phyloP scores from a whole-genome alignment of 1,140 invertebrate genomes.

The Pogonomyrmex californicus region DNA sequence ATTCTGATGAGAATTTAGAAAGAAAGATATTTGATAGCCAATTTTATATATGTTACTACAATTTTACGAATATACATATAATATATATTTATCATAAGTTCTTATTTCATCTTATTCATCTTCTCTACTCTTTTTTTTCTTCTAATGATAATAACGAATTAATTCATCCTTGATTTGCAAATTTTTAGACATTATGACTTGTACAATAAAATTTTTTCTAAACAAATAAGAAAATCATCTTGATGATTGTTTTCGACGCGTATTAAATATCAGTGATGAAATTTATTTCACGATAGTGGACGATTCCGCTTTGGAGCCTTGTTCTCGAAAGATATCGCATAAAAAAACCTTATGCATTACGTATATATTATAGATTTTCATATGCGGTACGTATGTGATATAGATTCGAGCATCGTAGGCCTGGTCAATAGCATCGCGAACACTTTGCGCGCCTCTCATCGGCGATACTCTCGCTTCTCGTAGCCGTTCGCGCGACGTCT shows the following conservation, averaged over 20 bases:
- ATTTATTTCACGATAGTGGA: neutral
- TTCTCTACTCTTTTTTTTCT: neutral
- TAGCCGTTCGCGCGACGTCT: conserved; percentile 34
- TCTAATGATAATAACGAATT: neutral
- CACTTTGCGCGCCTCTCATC: conserved; percentile 31
- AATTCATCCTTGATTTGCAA: neutral
- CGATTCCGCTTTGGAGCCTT: too few species aligned
- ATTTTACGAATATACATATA: neutral
- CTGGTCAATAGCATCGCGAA: conserved; percentile 54
- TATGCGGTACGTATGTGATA: too few species aligned
- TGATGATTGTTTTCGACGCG: too few species aligned
- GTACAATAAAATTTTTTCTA: too few species aligned
- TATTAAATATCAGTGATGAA: neutral
- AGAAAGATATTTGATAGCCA: neutral
- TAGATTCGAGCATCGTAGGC: too few species aligned
- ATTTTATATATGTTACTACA: neutral
- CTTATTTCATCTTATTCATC: neutral
- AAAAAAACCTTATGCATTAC: too few species aligned
- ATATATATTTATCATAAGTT: neutral
- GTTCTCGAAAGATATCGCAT: too few species aligned
- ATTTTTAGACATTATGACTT: neutral
- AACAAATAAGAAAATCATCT: too few species aligned
- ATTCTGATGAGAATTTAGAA: too few species aligned
- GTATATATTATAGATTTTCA: too few species aligned
- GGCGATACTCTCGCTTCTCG: conserved; percentile 28